Evolutionary conservation across 2,113 vertebrate genomes (phyloP).

Genomic region (Cryptotis parvus): DNA sequence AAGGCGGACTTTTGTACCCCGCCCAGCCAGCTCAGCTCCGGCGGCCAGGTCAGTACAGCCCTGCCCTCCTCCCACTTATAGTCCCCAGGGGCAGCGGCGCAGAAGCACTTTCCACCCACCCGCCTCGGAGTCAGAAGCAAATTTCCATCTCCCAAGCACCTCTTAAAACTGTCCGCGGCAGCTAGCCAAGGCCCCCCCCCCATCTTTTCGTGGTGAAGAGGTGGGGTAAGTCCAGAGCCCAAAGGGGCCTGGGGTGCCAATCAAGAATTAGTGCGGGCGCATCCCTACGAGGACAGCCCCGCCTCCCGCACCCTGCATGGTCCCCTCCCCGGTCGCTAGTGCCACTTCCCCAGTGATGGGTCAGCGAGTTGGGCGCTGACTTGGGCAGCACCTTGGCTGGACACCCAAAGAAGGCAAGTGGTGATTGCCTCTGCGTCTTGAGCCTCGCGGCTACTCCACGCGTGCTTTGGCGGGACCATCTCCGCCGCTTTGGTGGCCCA

Average conservation of each 20-base stretch:
- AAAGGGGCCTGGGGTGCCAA: background rate
- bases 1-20: constrained; percentile 43
- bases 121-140: background rate
- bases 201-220: background rate
- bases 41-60: background rate
- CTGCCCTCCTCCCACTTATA: background rate
- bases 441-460: background rate
- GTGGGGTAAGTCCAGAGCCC: background rate
- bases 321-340: background rate
- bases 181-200: background rate
- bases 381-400: background rate
- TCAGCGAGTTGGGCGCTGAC: background rate
- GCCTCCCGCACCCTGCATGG: background rate
- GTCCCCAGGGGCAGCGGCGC: background rate
- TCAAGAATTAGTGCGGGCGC: background rate
- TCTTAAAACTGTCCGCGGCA: background rate
- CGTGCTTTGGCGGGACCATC: no score
- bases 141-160: constrained; percentile 24
- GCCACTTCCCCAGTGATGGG: background rate
- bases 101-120: background rate
- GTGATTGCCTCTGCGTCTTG: background rate
- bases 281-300: background rate
- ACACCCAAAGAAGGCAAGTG: background rate
- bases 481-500: background rate
- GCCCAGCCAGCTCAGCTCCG: no score